A percentile compares a stretch with the other conserved stretches of the same genome.
These are phyloP conservation scores for Balaeniceps rex DNA, from an alignment of 2,113 vertebrate species.

Conservation along the genomic window DNA sequence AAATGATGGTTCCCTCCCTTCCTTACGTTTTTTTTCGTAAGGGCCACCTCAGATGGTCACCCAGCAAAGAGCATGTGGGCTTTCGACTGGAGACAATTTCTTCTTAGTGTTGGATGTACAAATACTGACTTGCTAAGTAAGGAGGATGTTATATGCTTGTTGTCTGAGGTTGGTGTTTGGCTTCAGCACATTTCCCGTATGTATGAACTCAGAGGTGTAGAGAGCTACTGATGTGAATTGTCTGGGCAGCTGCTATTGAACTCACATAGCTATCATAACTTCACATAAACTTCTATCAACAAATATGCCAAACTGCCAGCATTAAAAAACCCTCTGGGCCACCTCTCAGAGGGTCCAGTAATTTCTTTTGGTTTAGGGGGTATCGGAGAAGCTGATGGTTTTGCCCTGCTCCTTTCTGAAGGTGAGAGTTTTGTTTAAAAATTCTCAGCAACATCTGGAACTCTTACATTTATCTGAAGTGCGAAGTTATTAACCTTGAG, in stretches of 20 bases:
- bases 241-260: neutral
- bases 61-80: neutral
- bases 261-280: neutral
- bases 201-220: neutral
- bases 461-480: neutral
- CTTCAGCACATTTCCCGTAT: accelerated
- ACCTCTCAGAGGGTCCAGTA: neutral
- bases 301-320: neutral
- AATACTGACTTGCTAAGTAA: neutral
- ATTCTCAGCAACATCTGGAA: neutral
- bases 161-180: neutral
- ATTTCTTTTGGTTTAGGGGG: neutral
- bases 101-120: neutral
- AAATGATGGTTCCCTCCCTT: neutral
- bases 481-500: slow-evolving; percentile 1
- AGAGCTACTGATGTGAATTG: neutral
- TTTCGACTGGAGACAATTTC: neutral
- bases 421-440: neutral
- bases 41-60: neutral
- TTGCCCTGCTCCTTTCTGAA: neutral
- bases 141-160: neutral
- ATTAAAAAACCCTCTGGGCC: neutral
- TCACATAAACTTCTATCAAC: neutral
- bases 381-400: neutral
- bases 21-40: neutral